These are phyloP conservation scores for Intellagama lesueurii DNA, from an alignment of 2,797 vertebrate genomes.

Conservation along the genomic window DNA sequence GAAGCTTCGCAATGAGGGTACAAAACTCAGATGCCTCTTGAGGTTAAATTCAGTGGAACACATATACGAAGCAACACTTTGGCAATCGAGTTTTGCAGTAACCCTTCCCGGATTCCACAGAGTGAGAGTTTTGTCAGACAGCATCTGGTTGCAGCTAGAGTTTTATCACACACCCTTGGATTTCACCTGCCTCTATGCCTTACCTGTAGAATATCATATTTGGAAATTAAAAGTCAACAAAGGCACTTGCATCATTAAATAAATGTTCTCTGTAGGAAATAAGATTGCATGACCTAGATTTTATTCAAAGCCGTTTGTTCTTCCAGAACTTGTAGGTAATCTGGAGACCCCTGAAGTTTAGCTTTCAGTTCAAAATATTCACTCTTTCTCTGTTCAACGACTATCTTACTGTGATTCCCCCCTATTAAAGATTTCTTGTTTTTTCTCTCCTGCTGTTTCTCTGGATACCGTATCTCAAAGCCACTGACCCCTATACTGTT, in stretches of 20 bases:
- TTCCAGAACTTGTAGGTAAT: slow-evolving; percentile 99
- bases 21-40: slow-evolving; percentile 85
- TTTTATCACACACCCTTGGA: slow-evolving; percentile 80
- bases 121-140: slow-evolving; percentile 77
- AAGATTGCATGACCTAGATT: slow-evolving; percentile 87
- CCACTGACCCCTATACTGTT: slow-evolving; percentile 98
- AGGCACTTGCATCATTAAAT: slow-evolving; percentile 97
- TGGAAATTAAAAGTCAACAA: slow-evolving; percentile 89
- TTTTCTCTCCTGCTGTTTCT: slow-evolving; percentile 96
- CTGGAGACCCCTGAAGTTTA: slow-evolving; percentile 96
- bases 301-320: slow-evolving; percentile 99
- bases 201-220: slow-evolving; percentile 91
- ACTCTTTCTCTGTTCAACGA: slow-evolving; percentile 97
- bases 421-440: slow-evolving; percentile 96
- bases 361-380: slow-evolving; percentile 99
- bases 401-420: slow-evolving; percentile 97
- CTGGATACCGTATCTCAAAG: slow-evolving; percentile 97
- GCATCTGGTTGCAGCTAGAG: slow-evolving; percentile 77
- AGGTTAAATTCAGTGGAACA: slow-evolving; percentile 81
- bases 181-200: slow-evolving; percentile 89
- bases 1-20: slow-evolving; percentile 80
- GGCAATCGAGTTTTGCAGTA: slow-evolving; percentile 83
- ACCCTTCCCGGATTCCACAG: slow-evolving; percentile 79
- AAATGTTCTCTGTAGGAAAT: slow-evolving; percentile 81
- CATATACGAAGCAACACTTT: slow-evolving; percentile 84